Conservation (phyloP, 1,140 invertebrate genomes). For the Oedothorax gibbosus region DNA sequence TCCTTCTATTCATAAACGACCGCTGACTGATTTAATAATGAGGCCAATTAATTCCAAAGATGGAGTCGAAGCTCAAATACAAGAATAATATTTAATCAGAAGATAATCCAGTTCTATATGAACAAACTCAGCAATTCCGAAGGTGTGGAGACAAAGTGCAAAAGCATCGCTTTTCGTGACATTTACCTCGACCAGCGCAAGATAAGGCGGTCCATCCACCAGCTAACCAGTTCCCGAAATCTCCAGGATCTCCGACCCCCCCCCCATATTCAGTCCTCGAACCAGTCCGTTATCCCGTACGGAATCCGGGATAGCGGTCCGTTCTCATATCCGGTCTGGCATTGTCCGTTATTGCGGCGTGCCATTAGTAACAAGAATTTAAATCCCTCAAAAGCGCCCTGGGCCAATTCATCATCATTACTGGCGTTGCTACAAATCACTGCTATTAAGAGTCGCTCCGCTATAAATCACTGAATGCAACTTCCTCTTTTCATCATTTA, state of each 20-base stretch:
- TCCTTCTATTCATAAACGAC: too few species aligned
- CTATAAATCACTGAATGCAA: conserved; percentile 48
- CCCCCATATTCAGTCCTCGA: conserved; percentile 14
- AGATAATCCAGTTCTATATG: too few species aligned
- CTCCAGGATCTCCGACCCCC: conserved; percentile 20
- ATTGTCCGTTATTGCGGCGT: conserved; percentile 25
- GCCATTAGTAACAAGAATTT: conserved; percentile 47
- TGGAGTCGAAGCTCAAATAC: too few species aligned
- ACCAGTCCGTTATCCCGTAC: conserved; percentile 3
- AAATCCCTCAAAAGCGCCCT: conserved; percentile 25
- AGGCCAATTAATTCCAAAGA: too few species aligned
- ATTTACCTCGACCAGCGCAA: neutral
- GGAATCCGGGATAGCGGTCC: conserved; percentile 7
- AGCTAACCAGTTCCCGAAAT: conserved; percentile 30
- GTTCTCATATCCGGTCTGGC: conserved; percentile 11
- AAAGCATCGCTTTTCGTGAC: too few species aligned
- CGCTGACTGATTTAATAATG: too few species aligned
- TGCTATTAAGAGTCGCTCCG: neutral
- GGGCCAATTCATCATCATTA: conserved; percentile 47
- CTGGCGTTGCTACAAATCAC: conserved; percentile 47
- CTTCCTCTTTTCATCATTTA: conserved; percentile 51
- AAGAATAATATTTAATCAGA: too few species aligned
- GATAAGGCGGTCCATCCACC: conserved; percentile 6
- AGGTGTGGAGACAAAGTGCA: too few species aligned
- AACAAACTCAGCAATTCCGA: too few species aligned